Conservation (phyloP, 2,113 vertebrate genomes). For the Electrona antarctica region DNA sequence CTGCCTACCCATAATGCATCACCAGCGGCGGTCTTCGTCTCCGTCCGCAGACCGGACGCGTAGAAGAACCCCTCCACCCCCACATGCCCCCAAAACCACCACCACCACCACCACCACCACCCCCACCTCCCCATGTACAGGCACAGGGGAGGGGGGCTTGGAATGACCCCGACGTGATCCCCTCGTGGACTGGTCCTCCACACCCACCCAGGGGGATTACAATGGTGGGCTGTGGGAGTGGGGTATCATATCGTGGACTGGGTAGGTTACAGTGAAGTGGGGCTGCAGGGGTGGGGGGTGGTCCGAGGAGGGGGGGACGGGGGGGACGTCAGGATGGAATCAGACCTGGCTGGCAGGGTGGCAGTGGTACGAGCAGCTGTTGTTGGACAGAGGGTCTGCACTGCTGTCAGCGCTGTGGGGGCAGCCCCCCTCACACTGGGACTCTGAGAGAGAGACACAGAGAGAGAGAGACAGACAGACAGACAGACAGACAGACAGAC, state of each 20-base stretch:
- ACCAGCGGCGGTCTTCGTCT: no score
- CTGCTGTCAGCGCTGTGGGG: constrained; percentile 63
- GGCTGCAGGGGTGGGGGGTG: constrained; percentile 20
- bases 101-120: constrained; percentile 25
- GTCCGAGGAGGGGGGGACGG: background rate
- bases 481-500: background rate
- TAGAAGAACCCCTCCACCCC: no score
- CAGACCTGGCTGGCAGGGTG: constrained; percentile 80
- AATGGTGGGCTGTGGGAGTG: no score
- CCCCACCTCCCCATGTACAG: constrained; percentile 73
- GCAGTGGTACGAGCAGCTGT: constrained; percentile 75
- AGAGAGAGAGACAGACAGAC: background rate
- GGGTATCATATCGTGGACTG: no score
- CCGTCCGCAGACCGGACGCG: no score
- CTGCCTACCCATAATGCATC: background rate
- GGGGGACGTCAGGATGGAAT: constrained; percentile 19
- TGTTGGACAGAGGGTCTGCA: constrained; percentile 67
- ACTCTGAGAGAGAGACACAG: constrained; percentile 52
- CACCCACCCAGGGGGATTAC: no score
- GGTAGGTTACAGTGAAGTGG: background rate
- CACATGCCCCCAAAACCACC: background rate
- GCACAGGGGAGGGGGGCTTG: constrained; percentile 59
- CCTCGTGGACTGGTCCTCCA: no score
- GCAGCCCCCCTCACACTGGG: constrained; percentile 71
- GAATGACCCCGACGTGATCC: constrained; percentile 54